Evolutionary conservation across 1,140 invertebrate genomes (phyloP), one percentile per base, ranked within the genome.

Genomic region (Ectropis grisescens): DNA sequence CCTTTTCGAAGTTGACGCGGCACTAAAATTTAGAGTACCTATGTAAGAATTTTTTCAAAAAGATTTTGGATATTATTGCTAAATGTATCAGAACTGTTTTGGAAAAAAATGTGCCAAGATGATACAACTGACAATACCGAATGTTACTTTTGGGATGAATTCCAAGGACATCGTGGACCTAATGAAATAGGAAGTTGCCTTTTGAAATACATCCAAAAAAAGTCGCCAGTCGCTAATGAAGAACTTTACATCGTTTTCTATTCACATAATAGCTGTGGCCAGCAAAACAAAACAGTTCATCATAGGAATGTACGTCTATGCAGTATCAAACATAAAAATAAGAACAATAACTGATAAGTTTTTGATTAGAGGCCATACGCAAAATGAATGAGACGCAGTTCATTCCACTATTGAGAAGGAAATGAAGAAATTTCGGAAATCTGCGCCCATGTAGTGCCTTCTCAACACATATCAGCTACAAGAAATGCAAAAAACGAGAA

Each of bases 301-400:
- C 13, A 29, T 40, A n/a, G 31, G 30, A 6, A 38, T 42, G 25
- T 59, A 68, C 42, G 39, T 55, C 16, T 62, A 55, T 33, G 38
- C 53, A 22, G 43, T 61, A 15, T 25, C 37, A 31, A 35, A 37
- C 9, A 11, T 47, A 26, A 51, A 52, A 27, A 43, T 65, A 24
- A 54, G 58, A 28, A 46, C 37, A 3, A 68, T 81, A 33, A 59
- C 48, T 11, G 71, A 78, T 34, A 75, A 79, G 33, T 78, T 49
- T 12, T 26, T 57, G n/a, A 60, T 70, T 35, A 41, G 46, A 13
- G 74, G 70, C 10, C 72, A 82, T 36, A 68, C 70, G 9, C 70
- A 80, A 34, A 39, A 53, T 44, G 30, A 44, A 23, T 35, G 37
- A 13, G 37, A 59, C 24, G 28, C 28, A 3, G 43, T 41, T 7